Evolutionary conservation across 2,797 vertebrate genomes (phyloP).

Genomic region (Rhynchotus rufescens): DNA sequence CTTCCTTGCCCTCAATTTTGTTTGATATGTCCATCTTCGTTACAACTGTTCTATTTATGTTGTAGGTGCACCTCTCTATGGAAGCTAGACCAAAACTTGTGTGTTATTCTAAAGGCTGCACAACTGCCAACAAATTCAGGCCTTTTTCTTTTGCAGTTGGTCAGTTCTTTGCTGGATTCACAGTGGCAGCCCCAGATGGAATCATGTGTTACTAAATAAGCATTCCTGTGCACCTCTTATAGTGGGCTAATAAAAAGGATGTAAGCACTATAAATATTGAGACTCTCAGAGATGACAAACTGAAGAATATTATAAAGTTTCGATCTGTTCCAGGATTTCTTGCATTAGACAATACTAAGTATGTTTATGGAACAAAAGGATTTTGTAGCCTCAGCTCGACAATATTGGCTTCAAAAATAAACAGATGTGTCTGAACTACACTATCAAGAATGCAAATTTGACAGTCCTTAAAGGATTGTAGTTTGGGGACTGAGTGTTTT

Average conservation of each 20-base stretch:
- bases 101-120: neutral
- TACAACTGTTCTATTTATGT: neutral
- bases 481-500: neutral
- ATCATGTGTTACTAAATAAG: neutral
- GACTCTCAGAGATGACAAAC: neutral
- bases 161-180: neutral
- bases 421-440: neutral
- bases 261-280: neutral
- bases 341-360: accelerated
- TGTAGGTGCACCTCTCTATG: neutral
- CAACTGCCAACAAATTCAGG: neutral
- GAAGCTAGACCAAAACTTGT: neutral
- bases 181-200: neutral
- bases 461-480: neutral
- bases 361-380: neutral
- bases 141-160: neutral
- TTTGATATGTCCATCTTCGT: neutral
- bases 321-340: neutral
- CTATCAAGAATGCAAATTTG: neutral
- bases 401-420: neutral
- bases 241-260: neutral
- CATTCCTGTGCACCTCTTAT: neutral
- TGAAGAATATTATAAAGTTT: neutral
- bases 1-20: accelerated
- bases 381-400: neutral